Percentiles rank a stretch among this genome's conserved stretches.
phyloP scores from a whole-genome alignment of 1,140 invertebrate genomes.

The Ips typographus region DNA sequence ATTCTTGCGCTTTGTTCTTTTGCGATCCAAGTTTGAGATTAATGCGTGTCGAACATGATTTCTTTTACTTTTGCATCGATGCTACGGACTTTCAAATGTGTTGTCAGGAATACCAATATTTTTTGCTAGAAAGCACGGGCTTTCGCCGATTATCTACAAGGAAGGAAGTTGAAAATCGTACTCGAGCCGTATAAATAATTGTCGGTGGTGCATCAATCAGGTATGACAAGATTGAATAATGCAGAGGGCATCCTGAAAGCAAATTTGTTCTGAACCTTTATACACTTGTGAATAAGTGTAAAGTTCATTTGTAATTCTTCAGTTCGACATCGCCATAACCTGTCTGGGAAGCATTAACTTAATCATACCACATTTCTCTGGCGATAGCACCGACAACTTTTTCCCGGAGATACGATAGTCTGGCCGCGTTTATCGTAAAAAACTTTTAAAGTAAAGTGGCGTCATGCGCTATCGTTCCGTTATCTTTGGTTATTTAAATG shows the following conservation, averaged over 20 bases:
- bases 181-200: too few relatives aligned
- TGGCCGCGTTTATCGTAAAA: conserved; percentile 31
- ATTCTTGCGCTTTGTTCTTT: conserved; percentile 27
- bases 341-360: conserved; percentile 24
- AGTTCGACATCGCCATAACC: conserved; percentile 20
- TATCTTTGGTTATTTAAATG: conserved; percentile 34
- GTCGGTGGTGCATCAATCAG: too few relatives aligned
- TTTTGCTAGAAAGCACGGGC: too few relatives aligned
- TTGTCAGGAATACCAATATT: neutral
- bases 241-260: too few relatives aligned
- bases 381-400: conserved; percentile 20
- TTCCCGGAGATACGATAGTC: conserved; percentile 30
- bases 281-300: neutral
- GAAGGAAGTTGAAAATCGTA: too few relatives aligned
- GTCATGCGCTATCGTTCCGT: conserved; percentile 23
- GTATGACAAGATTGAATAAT: too few relatives aligned
- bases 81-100: neutral
- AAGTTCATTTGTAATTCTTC: conserved; percentile 20
- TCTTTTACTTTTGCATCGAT: neutral
- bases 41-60: conserved; percentile 9
- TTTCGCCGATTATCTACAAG: too few relatives aligned
- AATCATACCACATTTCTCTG: conserved; percentile 28
- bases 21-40: conserved; percentile 12
- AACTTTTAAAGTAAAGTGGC: conserved; percentile 35
- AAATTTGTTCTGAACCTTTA: too few relatives aligned